phyloP scores from a whole-genome alignment of 2,797 vertebrate species.

The Phyllotis vaccarum region DNA sequence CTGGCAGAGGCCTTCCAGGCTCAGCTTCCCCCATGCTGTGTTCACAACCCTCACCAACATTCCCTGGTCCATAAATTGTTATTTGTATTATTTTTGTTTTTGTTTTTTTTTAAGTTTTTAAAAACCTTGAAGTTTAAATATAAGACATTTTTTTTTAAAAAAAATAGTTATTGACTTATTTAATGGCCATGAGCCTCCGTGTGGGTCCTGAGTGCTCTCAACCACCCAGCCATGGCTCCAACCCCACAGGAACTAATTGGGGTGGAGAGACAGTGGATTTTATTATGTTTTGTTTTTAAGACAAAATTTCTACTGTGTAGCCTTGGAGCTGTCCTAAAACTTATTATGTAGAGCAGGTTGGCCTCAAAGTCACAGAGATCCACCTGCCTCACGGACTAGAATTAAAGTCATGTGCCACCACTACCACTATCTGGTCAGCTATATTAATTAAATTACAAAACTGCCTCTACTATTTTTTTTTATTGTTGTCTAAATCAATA shows the following conservation, averaged over 20 bases:
- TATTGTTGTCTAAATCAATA: not conserved
- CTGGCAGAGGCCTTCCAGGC: no score
- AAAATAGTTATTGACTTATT: not conserved
- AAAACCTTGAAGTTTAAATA: not conserved
- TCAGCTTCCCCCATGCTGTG: not conserved
- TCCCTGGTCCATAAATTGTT: not conserved
- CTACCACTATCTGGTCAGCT: not conserved
- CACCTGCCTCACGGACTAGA: not conserved
- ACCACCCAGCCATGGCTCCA: not conserved
- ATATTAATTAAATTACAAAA: slow-evolving; percentile 9
- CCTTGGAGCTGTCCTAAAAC: not conserved
- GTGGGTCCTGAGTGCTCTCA: not conserved
- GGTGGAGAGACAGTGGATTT: not conserved
- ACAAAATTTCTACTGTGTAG: not conserved
- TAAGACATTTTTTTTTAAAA: not conserved
- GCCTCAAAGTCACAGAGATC: not conserved
- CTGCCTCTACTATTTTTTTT: not conserved
- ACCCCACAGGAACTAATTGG: not conserved
- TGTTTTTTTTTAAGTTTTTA: no score
- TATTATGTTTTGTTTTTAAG: not conserved
- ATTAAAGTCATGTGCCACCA: not conserved
- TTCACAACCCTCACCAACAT: not conserved
- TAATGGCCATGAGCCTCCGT: not conserved
- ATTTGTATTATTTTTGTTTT: not conserved
- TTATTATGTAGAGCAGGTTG: not conserved